Conservation (phyloP, 2,888 invertebrate species). For the Apomyelois bistriatella region DNA sequence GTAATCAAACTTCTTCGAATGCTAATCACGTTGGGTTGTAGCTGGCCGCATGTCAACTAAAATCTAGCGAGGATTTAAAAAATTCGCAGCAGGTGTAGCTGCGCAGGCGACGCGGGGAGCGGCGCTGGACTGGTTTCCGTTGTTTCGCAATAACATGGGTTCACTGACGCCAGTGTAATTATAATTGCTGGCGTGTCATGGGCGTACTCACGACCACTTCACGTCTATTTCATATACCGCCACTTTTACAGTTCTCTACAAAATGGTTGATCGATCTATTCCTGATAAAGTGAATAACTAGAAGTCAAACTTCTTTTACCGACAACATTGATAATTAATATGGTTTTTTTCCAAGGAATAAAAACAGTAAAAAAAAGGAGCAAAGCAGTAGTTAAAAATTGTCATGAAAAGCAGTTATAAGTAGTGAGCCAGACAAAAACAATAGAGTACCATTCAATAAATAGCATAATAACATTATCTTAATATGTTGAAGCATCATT, state of each 20-base stretch:
- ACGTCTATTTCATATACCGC: constrained; percentile 28
- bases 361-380: too few relatives aligned
- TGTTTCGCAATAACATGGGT: constrained; percentile 77
- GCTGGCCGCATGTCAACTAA: constrained; percentile 69
- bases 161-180: constrained; percentile 73
- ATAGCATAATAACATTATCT: not conserved
- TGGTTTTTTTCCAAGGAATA: too few relatives aligned
- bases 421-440: too few relatives aligned
- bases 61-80: constrained; percentile 71
- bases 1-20: constrained; percentile 51
- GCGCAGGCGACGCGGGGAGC: constrained; percentile 29
- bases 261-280: not conserved
- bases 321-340: too few relatives aligned
- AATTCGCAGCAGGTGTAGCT: constrained; percentile 73
- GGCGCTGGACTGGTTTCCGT: constrained; percentile 76
- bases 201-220: constrained; percentile 59
- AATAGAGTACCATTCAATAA: not conserved
- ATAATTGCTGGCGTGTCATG: constrained; percentile 71
- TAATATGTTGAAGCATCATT: not conserved
- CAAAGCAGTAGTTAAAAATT: too few relatives aligned
- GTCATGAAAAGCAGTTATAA: too few relatives aligned
- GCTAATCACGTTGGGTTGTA: constrained; percentile 56
- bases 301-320: not conserved
- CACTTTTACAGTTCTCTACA: not conserved
- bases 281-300: not conserved